Base-by-base conservation (phyloP, 2,888 invertebrate species). In the Coenonympha glycerion region DNA sequence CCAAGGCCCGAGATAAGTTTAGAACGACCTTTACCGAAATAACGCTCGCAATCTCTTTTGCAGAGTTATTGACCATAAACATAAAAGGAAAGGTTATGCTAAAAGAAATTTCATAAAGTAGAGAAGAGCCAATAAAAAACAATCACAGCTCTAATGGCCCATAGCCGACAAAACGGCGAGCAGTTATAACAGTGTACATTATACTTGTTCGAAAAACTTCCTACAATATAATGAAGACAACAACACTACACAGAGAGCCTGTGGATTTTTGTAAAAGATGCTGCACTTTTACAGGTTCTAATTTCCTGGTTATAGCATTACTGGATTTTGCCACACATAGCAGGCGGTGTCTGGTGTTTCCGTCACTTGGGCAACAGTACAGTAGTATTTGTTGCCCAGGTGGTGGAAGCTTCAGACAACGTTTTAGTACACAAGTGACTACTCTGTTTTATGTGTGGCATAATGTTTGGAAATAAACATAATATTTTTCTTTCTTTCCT, bases 221-320 rank as follows among this genome's bases (percentile, higher is more conserved):
- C 36, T 49, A 49, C 51, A 52, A 45, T 52, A 41, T 55, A 49
- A 57, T 55, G 55, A 54, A 22, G 31, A 39, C 37, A 45, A 52
- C 41, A 51, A 51, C 36, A 40, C 24, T 51, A 48, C 8, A 13
- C 2, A 2, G 15, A 8, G 22, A 39, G 15, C 39, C 24, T 4
- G 22, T 22, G 39, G 39, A 3, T 15, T 21, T 37, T 22, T 9
- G 13, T 8, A 22, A 9, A 19, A 21, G 11, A 13, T 8, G 8
- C 9, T 3, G 3, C 18, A 19, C 11, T 3, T 31, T 34, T 34
- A 18, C n/a, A 30, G n/a, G n/a, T n/a, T n/a, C n/a, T n/a, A n/a
- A n/a, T n/a, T n/a, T n/a, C n/a, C n/a, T n/a, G n/a, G n/a, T n/a
- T n/a, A n/a, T n/a, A n/a, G n/a, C n/a, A n/a, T n/a, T n/a, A n/a